Base-by-base conservation (phyloP, 2,888 invertebrate genomes). In the Cataglyphis rosenhaueri region DNA sequence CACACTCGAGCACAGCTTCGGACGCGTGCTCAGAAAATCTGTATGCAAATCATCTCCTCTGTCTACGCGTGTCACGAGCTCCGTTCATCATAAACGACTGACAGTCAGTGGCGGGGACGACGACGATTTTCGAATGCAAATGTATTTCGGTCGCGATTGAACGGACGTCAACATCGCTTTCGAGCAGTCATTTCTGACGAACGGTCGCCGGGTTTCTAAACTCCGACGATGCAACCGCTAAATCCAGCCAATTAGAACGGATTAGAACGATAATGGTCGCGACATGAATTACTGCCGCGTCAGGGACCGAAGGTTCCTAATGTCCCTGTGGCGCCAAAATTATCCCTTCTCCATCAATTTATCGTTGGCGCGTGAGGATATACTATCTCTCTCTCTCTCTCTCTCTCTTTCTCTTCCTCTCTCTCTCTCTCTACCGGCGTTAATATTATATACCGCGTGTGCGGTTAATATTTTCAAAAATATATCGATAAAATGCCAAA, bases 61-160 rank as follows among this genome's bases (percentile, higher is more conserved):
- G 87, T 61, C 83, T 52, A 79, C 82, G 73, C 79, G 75, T 82
- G 87, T 85, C 87, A 87, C 71, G 75, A 73, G 76, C 75, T 83
- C 61, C 78, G 86, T 86, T 62, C 85, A 82, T 86, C 86, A 81
- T 76, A n/a, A 32, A 9, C 21, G 25, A 57, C 57, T 84, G 87
- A 83, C 87, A 75, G 83, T 78, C 81, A 76, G 64, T 61, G 81
- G 66, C 75, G 41, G 70, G 59, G 66, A n/a, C n/a, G 48, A n/a
- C n/a, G 48, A 87, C 21, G 21, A 21, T 88, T 88, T 87, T 85
- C 88, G 81, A 87, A 87, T 88, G 88, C 85, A 88, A 88, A 88
- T 88, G 85, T 83, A 78, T 88, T 85, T 87, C 85, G 75, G 59
- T 57, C 38, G 81, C 71, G 78, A 86, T 78, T 75, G 76, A 52